Conservation (phyloP, 1,140 invertebrate species). For the Psilanteris sp. region DNA sequence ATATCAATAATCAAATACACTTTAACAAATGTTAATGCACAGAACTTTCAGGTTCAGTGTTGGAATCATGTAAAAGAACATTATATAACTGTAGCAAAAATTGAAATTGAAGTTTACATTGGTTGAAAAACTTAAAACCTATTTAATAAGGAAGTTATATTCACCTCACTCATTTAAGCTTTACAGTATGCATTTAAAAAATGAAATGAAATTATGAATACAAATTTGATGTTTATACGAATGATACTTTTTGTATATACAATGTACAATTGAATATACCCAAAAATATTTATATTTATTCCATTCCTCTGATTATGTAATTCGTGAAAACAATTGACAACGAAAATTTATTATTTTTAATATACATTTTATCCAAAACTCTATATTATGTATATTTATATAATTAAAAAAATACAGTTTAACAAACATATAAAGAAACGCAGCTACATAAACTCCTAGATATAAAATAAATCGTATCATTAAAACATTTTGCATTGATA, state of each 20-base stretch:
- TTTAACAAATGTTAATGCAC: conserved; percentile 44
- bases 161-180: conserved; percentile 3
- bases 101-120: too few relatives aligned
- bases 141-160: conserved; percentile 12
- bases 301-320: not conserved
- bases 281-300: conserved; percentile 25
- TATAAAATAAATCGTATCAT: conserved; percentile 69
- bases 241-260: not conserved
- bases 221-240: not conserved
- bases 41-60: conserved; percentile 9
- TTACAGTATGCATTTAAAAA: not conserved
- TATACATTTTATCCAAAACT: conserved; percentile 35
- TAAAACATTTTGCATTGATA: conserved; percentile 72
- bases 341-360: conserved; percentile 15
- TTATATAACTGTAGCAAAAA: not conserved
- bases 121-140: not conserved
- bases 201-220: conserved; percentile 4
- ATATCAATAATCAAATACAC: conserved; percentile 57
- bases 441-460: conserved; percentile 60
- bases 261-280: conserved; percentile 12
- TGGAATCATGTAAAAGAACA: conserved; percentile 1
- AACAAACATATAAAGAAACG: conserved; percentile 65
- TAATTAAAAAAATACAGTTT: conserved; percentile 60
- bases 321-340: conserved; percentile 26
- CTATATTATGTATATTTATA: conserved; percentile 51